Evolutionary conservation across 2,888 invertebrate species (phyloP).

Genomic region (Mythimna ferrago): DNA sequence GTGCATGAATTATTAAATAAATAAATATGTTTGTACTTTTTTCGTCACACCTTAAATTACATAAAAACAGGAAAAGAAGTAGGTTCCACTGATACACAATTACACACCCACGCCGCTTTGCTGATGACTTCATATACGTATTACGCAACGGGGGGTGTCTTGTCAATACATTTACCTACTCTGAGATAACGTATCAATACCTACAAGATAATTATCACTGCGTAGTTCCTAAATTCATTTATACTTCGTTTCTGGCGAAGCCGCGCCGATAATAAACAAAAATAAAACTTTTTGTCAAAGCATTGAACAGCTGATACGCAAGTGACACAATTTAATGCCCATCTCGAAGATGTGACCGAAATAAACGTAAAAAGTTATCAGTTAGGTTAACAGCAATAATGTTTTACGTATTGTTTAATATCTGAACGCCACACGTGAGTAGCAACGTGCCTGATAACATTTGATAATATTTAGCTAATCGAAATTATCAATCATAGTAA

Average conservation of each 20-base stretch:
- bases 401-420: conserved; percentile 6
- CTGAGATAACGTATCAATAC: conserved; percentile 11
- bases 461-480: conserved; percentile 39
- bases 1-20: too few relatives aligned
- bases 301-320: conserved; percentile 17
- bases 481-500: conserved; percentile 33
- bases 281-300: not conserved
- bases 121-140: conserved; percentile 6
- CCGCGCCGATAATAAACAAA: not conserved
- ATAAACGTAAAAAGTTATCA: conserved; percentile 29
- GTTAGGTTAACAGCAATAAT: conserved; percentile 17
- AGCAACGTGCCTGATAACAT: conserved; percentile 51
- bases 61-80: not conserved
- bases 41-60: not conserved
- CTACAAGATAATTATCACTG: conserved; percentile 2
- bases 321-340: conserved; percentile 18
- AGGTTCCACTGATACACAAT: not conserved
- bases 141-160: conserved; percentile 17
- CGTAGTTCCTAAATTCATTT: conserved; percentile 12
- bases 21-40: not conserved
- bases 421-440: conserved; percentile 40
- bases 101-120: not conserved
- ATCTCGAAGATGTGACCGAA: conserved; percentile 30
- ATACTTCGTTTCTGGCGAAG: not conserved
- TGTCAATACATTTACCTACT: not conserved